Conservation (phyloP, 2,797 vertebrate genomes). For the Kryptopterus vitreolus region DNA sequence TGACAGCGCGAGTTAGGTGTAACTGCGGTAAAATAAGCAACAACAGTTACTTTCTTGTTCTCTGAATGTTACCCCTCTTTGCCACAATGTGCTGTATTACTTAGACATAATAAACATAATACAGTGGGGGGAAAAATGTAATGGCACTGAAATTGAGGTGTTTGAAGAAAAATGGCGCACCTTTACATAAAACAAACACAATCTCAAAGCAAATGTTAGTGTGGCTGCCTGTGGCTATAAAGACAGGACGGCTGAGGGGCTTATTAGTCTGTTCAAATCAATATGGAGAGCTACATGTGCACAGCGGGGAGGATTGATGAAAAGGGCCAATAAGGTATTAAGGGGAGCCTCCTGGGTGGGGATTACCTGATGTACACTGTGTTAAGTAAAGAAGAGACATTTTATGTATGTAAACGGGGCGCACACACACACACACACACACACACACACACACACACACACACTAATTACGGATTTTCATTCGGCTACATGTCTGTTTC, state of each 20-base stretch:
- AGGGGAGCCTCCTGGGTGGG: conserved; percentile 30
- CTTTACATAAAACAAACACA: conserved; percentile 13
- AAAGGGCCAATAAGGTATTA: conserved; percentile 31
- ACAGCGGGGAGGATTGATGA: conserved; percentile 25
- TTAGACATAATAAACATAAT: background rate
- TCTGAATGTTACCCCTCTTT: too few relatives aligned
- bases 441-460: background rate
- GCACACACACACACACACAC: background rate
- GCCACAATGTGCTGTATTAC: background rate
- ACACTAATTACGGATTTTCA: conserved; percentile 31
- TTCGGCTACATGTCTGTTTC: conserved; percentile 28
- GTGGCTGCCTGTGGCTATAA: conserved; percentile 36
- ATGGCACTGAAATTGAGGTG: conserved; percentile 28
- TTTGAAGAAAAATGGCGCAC: background rate
- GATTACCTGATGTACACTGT: conserved; percentile 48
- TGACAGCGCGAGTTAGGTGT: too few relatives aligned
- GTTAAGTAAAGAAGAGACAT: conserved; percentile 40
- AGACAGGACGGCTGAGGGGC: conserved; percentile 24
- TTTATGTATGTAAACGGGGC: conserved; percentile 20
- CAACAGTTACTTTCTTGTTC: background rate
- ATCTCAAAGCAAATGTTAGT: conserved; percentile 24
- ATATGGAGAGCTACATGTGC: conserved; percentile 34
- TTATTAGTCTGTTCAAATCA: conserved; percentile 44
- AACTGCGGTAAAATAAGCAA: background rate
- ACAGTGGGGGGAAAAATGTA: background rate